Evolutionary conservation across 2,797 vertebrate species (phyloP), one percentile per base, ranked within the genome.

Genomic region (Phoebastria nigripes): DNA sequence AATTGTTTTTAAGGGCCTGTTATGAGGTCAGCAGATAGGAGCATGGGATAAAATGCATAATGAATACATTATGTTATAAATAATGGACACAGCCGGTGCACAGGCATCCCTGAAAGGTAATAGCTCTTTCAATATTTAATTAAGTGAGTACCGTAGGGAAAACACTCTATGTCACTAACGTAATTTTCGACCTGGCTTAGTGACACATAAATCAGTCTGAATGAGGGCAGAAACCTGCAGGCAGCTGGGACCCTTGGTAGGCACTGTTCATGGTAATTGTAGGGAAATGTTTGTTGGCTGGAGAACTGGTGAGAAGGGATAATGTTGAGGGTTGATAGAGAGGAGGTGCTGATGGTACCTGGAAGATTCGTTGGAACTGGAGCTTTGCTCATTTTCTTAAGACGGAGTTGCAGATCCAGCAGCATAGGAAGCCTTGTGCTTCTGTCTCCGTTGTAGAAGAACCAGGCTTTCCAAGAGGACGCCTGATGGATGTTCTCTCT

Each of bases 51-150:
- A 95, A 89, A 80, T 54, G 66, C 52, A n/a, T 94, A 80, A 92
- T 87, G 88, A 95, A 94, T 93, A 85, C 63, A 46, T 84, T 18
- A 41, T 9, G 33, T 59, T 73, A 95, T 97, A 93, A 97, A 95
- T 96, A 95, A 96, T 96, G 92, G 88, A 96, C 83, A n/a, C 37
- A 80, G 91, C 25, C 80, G 49, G 81, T 58, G 66, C 56, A n/a
- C 92, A 94, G 94, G 95, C 95, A 94, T 95, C 88, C 83, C 91
- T 89, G 90, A 95, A 95, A 96, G 86, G 90, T 95, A 96, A 95
- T 93, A 92, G 93, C 63, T 90, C 90, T 73, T 87, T 97, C 78
- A 95, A 93, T 97, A 92, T 96, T 96, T 97, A 84, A 96, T 93
- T 77, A 87, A 82, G 67, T 16, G 28, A 81, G 37, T 89, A 52